A percentile compares a stretch with the other conserved stretches of the same genome.
These are phyloP conservation scores for Clarias pachynema DNA, from an alignment of 2,797 vertebrate genomes.

Conservation along the genomic window DNA sequence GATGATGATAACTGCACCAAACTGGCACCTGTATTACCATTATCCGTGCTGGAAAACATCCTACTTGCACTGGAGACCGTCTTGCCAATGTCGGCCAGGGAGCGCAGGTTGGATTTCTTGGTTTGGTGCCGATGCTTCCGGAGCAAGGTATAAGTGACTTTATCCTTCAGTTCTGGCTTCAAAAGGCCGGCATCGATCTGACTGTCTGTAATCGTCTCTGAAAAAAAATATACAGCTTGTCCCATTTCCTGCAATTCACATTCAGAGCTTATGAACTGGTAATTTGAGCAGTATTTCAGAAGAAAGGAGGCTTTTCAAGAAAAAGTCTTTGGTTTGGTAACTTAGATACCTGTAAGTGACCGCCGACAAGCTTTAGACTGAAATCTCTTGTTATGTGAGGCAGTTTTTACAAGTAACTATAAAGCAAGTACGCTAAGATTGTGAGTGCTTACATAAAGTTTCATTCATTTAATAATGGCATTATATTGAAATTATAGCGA, in stretches of 20 bases:
- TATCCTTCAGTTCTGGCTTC: constrained; percentile 91
- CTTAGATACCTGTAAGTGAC: neutral
- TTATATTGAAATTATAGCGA: neutral
- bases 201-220: constrained; percentile 93
- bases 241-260: neutral
- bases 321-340: neutral
- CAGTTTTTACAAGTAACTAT: neutral
- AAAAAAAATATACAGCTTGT: neutral
- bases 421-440: neutral
- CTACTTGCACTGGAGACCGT: constrained; percentile 99
- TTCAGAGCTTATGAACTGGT: neutral
- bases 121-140: constrained; percentile 96
- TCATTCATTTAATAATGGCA: neutral
- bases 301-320: neutral
- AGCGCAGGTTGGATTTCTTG: constrained; percentile 98
- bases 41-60: constrained; percentile 96
- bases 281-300: neutral
- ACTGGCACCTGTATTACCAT: constrained; percentile 89
- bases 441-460: neutral
- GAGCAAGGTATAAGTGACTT: constrained; percentile 93
- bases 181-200: constrained; percentile 91
- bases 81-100: constrained; percentile 95
- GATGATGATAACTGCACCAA: constrained; percentile 72
- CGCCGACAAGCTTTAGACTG: neutral
- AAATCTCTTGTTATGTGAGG: neutral